Conservation (phyloP, 2,797 vertebrate species). For the Scarus forsteni region DNA sequence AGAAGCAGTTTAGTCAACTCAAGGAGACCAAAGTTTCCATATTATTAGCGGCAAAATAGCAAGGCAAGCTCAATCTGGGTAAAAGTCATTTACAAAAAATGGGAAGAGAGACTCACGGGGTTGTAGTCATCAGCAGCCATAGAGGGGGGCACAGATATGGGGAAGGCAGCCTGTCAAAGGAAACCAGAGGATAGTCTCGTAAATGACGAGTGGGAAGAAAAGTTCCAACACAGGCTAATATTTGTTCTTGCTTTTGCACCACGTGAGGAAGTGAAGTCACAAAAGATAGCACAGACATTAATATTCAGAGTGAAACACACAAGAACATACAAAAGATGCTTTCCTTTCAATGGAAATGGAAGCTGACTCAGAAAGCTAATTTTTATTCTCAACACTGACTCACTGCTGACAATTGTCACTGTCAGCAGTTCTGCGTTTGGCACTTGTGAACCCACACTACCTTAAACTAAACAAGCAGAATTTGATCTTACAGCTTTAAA, state of each 20-base stretch:
- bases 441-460: not conserved
- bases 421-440: slow-evolving; percentile 33
- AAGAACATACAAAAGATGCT: not conserved
- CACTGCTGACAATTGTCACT: not conserved
- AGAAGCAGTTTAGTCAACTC: slow-evolving; percentile 19
- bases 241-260: not conserved
- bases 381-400: slow-evolving; percentile 7
- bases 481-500: not conserved
- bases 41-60: not conserved
- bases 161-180: slow-evolving; percentile 82
- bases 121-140: slow-evolving; percentile 90
- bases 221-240: not conserved
- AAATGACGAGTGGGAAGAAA: not conserved
- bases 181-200: slow-evolving; percentile 25
- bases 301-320: slow-evolving; percentile 5
- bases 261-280: slow-evolving; percentile 64
- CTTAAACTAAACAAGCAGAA: not conserved
- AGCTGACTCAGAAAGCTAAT: not conserved
- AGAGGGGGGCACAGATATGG: slow-evolving; percentile 78
- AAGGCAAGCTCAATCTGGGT: not conserved
- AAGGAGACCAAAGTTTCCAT: not conserved
- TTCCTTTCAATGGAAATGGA: slow-evolving; percentile 1
- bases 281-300: not conserved
- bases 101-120: slow-evolving; percentile 85
- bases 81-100: slow-evolving; percentile 14